phyloP scores from a whole-genome alignment of 2,113 vertebrate genomes.

The Asarcornis scutulata region DNA sequence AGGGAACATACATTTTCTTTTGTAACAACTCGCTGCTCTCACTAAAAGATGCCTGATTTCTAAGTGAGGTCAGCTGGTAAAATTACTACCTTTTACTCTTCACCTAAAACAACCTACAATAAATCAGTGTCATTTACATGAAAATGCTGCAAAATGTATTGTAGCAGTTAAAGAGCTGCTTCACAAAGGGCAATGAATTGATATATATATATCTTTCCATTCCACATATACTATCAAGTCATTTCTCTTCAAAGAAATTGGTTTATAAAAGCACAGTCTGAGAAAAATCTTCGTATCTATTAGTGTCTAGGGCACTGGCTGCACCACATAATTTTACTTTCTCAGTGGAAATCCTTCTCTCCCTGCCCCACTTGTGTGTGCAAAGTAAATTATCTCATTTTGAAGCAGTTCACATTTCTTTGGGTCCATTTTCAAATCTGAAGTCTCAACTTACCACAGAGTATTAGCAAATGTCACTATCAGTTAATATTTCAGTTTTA shows the following conservation, averaged over 20 bases:
- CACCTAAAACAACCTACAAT: neutral
- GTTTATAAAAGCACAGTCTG: neutral
- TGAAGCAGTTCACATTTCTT: neutral
- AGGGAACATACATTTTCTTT: neutral
- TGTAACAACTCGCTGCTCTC: neutral
- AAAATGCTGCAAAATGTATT: neutral
- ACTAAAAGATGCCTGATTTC: neutral
- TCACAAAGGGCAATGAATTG: neutral
- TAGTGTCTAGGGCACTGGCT: neutral
- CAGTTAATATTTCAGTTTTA: neutral
- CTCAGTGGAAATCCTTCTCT: neutral
- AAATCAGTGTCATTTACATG: neutral
- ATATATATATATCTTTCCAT: neutral
- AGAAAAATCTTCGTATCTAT: neutral
- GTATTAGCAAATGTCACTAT: neutral
- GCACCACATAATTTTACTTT: neutral
- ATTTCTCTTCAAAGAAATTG: neutral
- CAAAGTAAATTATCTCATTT: neutral
- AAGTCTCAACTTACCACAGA: neutral
- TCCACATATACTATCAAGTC: neutral
- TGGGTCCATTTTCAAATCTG: neutral
- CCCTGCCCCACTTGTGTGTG: rapidly evolving
- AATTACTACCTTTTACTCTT: neutral
- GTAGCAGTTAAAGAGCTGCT: neutral
- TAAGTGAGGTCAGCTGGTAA: neutral